Evolutionary conservation across 1,140 invertebrate species (phyloP).

Genomic region (Oreohelix idahoensis): DNA sequence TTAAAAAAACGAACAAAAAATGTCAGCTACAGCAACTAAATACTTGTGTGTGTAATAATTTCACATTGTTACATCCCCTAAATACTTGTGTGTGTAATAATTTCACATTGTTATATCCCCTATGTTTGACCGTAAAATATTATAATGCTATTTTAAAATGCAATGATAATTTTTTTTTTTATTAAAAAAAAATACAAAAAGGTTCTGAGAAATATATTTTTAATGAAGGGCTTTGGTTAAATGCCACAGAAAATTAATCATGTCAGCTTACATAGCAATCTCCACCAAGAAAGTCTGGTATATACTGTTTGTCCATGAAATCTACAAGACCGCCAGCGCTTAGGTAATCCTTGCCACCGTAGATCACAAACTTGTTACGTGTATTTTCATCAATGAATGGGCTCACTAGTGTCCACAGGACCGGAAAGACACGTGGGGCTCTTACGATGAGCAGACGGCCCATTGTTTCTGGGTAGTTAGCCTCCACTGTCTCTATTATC

Average conservation of each 20-base stretch:
- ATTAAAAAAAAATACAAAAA: no score
- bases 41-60: no score
- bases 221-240: no score
- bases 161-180: no score
- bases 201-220: no score
- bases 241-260: neutral
- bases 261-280: conserved; percentile 82
- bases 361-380: conserved; percentile 93
- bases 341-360: conserved; percentile 89
- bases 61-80: no score
- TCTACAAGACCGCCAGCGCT: conserved; percentile 84
- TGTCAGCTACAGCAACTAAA: no score
- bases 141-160: no score
- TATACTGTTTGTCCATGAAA: conserved; percentile 88
- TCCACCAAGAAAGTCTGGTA: conserved; percentile 94
- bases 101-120: no score
- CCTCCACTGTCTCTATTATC: conserved; percentile 95
- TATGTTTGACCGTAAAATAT: no score
- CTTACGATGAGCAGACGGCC: conserved; percentile 75
- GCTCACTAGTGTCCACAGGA: conserved; percentile 96
- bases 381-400: conserved; percentile 98
- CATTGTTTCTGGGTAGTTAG: conserved; percentile 97
- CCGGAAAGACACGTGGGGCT: conserved; percentile 87
- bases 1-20: no score
- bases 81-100: no score